phyloP scores from a whole-genome alignment of 2,113 vertebrate species.

The Mesocricetus auratus region DNA sequence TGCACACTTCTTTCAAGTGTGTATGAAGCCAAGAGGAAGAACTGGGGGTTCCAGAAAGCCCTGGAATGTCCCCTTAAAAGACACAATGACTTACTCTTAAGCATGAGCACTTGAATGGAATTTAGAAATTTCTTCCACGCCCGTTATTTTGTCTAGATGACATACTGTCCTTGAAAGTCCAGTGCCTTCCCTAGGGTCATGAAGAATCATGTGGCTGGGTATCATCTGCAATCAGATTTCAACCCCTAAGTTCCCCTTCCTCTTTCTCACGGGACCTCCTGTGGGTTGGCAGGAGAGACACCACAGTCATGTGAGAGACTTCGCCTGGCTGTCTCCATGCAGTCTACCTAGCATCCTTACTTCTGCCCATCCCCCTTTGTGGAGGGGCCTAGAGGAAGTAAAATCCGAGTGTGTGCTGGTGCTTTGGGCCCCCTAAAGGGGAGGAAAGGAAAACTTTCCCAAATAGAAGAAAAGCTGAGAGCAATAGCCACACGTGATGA shows the following conservation, averaged over 20 bases:
- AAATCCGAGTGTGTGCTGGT: neutral
- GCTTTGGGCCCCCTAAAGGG: neutral
- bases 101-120: neutral
- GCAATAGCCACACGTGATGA: neutral
- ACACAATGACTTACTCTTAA: neutral
- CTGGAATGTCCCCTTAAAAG: neutral
- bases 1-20: neutral
- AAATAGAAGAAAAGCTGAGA: neutral
- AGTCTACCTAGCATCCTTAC: too few species aligned
- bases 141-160: neutral
- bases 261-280: rapidly evolving
- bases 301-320: too few species aligned
- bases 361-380: too few species aligned
- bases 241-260: neutral
- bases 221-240: neutral
- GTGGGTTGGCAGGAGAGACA: neutral
- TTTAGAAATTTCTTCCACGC: too few species aligned
- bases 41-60: neutral
- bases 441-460: neutral
- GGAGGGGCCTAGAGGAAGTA: neutral
- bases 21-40: neutral
- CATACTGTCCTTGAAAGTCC: neutral
- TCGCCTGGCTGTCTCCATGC: neutral
- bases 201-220: neutral
- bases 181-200: neutral